These are phyloP conservation scores for Cordilura impudica DNA, from an alignment of 2,888 invertebrate genomes.

Conservation along the genomic window DNA sequence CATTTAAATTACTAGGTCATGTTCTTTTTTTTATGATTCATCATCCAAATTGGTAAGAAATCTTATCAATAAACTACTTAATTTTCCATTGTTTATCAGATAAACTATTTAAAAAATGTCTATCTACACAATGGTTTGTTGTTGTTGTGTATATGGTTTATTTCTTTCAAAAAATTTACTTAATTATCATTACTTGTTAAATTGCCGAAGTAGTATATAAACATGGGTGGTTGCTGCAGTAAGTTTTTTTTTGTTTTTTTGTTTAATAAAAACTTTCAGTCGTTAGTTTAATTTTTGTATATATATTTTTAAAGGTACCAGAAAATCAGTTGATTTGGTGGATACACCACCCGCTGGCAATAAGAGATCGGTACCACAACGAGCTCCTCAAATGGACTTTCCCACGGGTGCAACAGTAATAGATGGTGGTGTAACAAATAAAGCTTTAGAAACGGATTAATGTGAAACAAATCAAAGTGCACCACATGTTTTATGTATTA, in stretches of 20 bases:
- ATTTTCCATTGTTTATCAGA: not conserved
- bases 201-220: constrained; percentile 28
- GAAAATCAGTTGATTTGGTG: constrained; percentile 56
- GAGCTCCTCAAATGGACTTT: constrained; percentile 34
- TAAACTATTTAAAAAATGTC: not conserved
- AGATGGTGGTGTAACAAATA: constrained; percentile 40
- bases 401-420: not conserved
- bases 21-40: constrained; percentile 23
- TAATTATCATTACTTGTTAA: constrained; percentile 46
- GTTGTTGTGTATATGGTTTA: constrained; percentile 23
- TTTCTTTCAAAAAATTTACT: constrained; percentile 25
- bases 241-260: constrained; percentile 11
- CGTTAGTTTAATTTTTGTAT: not conserved
- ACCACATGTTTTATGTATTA: not conserved
- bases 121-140: not conserved
- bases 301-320: constrained; percentile 38
- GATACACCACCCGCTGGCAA: constrained; percentile 37
- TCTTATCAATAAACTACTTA: constrained; percentile 44
- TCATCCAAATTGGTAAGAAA: constrained; percentile 24
- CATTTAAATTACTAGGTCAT: not conserved
- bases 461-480: not conserved
- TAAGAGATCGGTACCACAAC: constrained; percentile 43
- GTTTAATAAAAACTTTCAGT: not conserved
- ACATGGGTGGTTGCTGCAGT: constrained; percentile 58
- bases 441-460: constrained; percentile 55